Evolutionary conservation across 2,888 invertebrate species (phyloP).

Genomic region (Himalopsyche kuldschensis): DNA sequence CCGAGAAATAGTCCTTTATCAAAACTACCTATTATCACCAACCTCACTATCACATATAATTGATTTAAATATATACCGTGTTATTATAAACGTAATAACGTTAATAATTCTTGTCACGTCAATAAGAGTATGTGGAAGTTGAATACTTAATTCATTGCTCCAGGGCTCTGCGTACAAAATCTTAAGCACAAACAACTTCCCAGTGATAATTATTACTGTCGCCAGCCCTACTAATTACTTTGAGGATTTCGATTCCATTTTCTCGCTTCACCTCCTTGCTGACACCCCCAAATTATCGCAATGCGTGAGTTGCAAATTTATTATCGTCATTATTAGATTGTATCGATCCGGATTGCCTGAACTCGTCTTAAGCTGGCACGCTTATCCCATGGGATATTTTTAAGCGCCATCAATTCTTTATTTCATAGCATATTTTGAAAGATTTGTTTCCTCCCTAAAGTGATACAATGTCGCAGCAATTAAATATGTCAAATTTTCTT

Average conservation of each 20-base stretch:
- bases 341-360: neutral
- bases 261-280: neutral
- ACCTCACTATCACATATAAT: no score
- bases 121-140: neutral
- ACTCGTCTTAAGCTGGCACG: neutral
- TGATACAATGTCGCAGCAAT: no score
- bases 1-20: no score
- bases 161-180: neutral
- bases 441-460: no score
- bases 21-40: no score
- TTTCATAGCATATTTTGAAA: no score
- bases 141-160: neutral
- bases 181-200: slow-evolving; percentile 11
- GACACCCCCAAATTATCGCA: neutral
- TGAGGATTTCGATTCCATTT: slow-evolving; percentile 10
- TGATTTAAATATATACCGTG: no score
- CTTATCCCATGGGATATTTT: no score
- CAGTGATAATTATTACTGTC: slow-evolving; percentile 7
- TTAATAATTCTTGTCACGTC: neutral
- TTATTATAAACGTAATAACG: no score
- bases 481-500: no score
- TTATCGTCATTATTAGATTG: neutral
- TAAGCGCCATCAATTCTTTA: no score
- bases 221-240: slow-evolving; percentile 24
- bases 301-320: neutral